phyloP scores from a whole-genome alignment of 2,888 invertebrate genomes.

The Chaitophorus viminalis region DNA sequence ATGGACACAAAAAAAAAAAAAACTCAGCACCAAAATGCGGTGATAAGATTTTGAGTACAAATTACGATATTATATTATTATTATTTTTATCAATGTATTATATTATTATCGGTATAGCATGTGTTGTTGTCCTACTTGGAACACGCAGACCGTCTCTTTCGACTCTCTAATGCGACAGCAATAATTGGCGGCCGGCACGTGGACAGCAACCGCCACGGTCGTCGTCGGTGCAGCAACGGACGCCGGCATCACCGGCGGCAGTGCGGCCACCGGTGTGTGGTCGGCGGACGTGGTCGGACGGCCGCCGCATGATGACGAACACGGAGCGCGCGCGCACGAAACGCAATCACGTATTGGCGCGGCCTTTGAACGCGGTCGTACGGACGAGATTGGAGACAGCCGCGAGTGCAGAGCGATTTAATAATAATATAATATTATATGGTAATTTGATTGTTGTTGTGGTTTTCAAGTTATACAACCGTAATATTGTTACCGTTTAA shows the following conservation, averaged over 20 bases:
- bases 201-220: not conserved
- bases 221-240: slow-evolving; percentile 13
- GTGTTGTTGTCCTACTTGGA: slow-evolving; percentile 19
- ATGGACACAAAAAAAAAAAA: too few species aligned
- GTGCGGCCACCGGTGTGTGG: not conserved
- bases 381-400: not conserved
- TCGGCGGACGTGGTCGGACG: slow-evolving; percentile 25
- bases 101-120: not conserved
- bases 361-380: too few species aligned
- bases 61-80: too few species aligned
- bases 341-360: not conserved
- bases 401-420: too few species aligned
- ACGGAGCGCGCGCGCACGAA: not conserved
- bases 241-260: not conserved
- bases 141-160: not conserved
- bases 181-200: slow-evolving; percentile 1
- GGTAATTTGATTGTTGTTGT: too few species aligned
- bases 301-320: slow-evolving; percentile 15
- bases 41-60: too few species aligned
- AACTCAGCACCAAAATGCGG: too few species aligned
- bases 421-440: too few species aligned
- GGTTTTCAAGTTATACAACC: too few species aligned
- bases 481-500: too few species aligned
- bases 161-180: not conserved
- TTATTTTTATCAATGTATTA: too few species aligned